phyloP scores from a whole-genome alignment of 2,888 invertebrate genomes.

The Lysandra coridon region DNA sequence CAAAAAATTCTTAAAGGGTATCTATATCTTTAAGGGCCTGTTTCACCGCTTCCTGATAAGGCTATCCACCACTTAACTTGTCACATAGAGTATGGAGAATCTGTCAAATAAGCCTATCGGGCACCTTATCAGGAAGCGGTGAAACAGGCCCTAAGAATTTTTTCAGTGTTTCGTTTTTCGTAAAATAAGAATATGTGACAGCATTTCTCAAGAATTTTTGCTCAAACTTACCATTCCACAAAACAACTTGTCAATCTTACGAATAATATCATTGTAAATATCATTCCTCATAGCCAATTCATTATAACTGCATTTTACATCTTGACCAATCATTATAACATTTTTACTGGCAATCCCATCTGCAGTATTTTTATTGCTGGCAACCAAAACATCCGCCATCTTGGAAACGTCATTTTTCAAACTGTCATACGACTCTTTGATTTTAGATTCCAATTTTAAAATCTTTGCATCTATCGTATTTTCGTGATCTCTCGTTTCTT shows the following conservation, averaged over 20 bases:
- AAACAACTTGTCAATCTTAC: slow-evolving; percentile 70
- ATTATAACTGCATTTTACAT: slow-evolving; percentile 58
- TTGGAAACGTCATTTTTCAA: slow-evolving; percentile 59
- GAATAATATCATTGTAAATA: slow-evolving; percentile 69
- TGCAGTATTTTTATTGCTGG: slow-evolving; percentile 51
- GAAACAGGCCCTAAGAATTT: too few species aligned
- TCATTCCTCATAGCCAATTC: slow-evolving; percentile 62
- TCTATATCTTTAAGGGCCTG: too few species aligned
- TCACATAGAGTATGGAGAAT: too few species aligned
- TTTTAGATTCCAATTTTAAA: slow-evolving; percentile 61
- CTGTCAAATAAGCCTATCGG: too few species aligned
- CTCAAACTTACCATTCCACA: slow-evolving; percentile 67
- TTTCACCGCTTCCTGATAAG: too few species aligned
- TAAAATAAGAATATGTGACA: not conserved
- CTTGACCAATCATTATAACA: slow-evolving; percentile 62
- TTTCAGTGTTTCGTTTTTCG: too few species aligned
- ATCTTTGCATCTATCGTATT: slow-evolving; percentile 62
- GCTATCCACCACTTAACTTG: too few species aligned
- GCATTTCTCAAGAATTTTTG: too few species aligned
- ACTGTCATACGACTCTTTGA: slow-evolving; percentile 61
- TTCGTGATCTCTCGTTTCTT: slow-evolving; percentile 67
- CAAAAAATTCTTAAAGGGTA: too few species aligned
- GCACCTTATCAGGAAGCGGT: too few species aligned
- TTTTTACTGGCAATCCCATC: slow-evolving; percentile 62
- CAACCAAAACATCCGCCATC: slow-evolving; percentile 54